Conservation (phyloP, 1,140 invertebrate genomes). For the Bombus sylvicola region DNA sequence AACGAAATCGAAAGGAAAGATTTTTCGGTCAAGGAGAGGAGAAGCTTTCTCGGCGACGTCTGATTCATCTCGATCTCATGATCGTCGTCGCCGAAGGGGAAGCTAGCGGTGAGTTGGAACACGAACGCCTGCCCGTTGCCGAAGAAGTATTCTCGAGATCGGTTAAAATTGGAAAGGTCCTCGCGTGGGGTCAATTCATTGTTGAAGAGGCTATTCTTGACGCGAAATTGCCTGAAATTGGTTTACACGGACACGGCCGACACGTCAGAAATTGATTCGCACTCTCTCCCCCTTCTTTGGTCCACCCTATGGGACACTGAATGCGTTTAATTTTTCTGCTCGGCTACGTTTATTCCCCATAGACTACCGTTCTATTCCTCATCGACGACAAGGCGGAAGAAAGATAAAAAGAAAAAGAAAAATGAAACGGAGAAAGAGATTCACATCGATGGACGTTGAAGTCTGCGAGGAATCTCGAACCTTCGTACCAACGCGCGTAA, state of each 20-base stretch:
- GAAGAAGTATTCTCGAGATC: constrained; percentile 72
- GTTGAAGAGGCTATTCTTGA: constrained; percentile 82
- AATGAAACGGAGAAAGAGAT: background rate
- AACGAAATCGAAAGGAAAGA: constrained; percentile 13
- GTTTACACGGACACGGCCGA: constrained; percentile 78
- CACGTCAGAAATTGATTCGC: constrained; percentile 79
- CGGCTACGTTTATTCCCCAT: constrained; percentile 63
- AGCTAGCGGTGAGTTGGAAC: constrained; percentile 55
- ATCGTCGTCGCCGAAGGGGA: constrained; percentile 46
- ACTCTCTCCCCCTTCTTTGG: constrained; percentile 30
- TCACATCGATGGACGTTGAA: background rate
- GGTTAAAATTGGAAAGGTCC: constrained; percentile 81
- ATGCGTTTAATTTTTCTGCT: constrained; percentile 80
- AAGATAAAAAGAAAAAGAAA: background rate
- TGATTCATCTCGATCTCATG: constrained; percentile 64
- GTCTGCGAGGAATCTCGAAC: background rate
- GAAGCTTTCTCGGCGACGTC: constrained; percentile 43
- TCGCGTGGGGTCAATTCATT: constrained; percentile 79
- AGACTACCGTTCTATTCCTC: constrained; percentile 30
- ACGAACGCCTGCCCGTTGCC: constrained; percentile 30
- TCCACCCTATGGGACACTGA: constrained; percentile 65
- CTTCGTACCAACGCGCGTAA: no score
- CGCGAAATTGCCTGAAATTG: constrained; percentile 83
- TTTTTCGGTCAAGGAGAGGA: constrained; percentile 67
- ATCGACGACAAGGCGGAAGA: background rate